phyloP scores from a whole-genome alignment of 2,888 invertebrate genomes.

The Diloba caeruleocephala region DNA sequence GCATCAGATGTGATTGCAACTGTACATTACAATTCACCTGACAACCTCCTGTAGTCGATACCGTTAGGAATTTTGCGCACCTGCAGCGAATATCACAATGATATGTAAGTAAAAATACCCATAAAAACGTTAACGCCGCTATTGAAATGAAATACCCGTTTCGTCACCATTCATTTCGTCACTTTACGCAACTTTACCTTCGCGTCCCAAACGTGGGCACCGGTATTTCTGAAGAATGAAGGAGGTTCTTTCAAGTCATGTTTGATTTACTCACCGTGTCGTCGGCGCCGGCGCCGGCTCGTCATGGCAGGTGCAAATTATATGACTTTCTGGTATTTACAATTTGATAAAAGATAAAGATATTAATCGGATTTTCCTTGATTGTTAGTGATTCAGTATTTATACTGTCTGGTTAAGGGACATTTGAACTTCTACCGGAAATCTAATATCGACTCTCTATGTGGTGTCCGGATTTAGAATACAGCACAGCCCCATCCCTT shows the following conservation, averaged over 20 bases:
- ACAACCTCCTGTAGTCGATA: constrained; percentile 16
- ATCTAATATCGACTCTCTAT: too few species aligned
- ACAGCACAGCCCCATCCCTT: too few species aligned
- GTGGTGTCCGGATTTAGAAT: too few species aligned
- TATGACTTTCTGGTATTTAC: constrained; percentile 35
- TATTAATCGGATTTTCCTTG: constrained; percentile 36
- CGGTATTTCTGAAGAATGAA: constrained; percentile 18
- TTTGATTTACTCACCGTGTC: constrained; percentile 28
- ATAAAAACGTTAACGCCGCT: neutral
- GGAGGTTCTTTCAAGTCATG: constrained; percentile 11
- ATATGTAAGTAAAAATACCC: constrained; percentile 22
- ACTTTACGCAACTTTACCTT: constrained; percentile 16
- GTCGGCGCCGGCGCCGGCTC: constrained; percentile 7
- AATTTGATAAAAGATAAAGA: constrained; percentile 26
- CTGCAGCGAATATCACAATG: constrained; percentile 29
- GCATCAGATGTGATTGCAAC: too few species aligned
- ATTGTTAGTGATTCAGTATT: constrained; percentile 16
- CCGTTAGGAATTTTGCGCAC: constrained; percentile 8
- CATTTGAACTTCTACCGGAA: constrained; percentile 24
- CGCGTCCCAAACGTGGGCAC: neutral
- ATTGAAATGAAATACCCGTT: constrained; percentile 13
- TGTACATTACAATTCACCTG: neutral
- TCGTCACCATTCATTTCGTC: constrained; percentile 15
- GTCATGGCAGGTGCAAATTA: constrained; percentile 42
- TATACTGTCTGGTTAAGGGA: constrained; percentile 24